Percentiles rank a stretch among this genome's conserved stretches.
phyloP scores from a whole-genome alignment of 2,113 vertebrate genomes.

The Atractosteus spatula region DNA sequence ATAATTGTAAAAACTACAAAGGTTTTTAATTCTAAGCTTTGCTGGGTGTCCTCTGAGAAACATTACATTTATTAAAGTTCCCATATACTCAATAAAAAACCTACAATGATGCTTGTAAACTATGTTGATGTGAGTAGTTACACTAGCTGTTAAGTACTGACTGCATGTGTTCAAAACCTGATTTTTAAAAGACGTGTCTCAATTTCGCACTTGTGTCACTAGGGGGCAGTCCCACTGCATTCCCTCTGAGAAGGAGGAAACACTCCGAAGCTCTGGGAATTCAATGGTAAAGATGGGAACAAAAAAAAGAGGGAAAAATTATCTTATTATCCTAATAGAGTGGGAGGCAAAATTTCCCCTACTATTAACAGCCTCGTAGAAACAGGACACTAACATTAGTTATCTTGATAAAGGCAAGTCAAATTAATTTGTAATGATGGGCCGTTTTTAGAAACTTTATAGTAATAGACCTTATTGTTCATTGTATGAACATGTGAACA shows the following conservation, averaged over 20 bases:
- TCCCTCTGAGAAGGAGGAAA: constrained; percentile 42
- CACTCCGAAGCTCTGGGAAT: background rate
- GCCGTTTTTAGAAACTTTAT: constrained; percentile 4
- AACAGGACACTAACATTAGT: background rate
- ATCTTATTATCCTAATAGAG: constrained; percentile 9
- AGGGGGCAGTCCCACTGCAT: constrained; percentile 95
- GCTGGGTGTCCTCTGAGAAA: no score
- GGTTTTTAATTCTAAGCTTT: no score
- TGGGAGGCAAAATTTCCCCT: constrained; percentile 9
- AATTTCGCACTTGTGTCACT: constrained; percentile 59
- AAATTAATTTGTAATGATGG: constrained; percentile 11
- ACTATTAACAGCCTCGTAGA: constrained; percentile 5
- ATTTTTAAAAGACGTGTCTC: no score
- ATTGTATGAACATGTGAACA: background rate
- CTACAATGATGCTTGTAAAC: no score
- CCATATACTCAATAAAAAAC: no score
- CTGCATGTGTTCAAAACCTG: no score
- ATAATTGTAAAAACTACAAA: no score
- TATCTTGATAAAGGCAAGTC: background rate
- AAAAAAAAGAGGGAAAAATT: constrained; percentile 12
- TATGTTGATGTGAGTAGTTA: no score
- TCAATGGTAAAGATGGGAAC: constrained; percentile 15
- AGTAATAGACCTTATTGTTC: background rate
- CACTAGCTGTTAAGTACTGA: no score
- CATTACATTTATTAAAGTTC: no score